Evolutionary conservation across 2,113 vertebrate genomes (phyloP).

Genomic region (Cyanoramphus novaezelandiae): DNA sequence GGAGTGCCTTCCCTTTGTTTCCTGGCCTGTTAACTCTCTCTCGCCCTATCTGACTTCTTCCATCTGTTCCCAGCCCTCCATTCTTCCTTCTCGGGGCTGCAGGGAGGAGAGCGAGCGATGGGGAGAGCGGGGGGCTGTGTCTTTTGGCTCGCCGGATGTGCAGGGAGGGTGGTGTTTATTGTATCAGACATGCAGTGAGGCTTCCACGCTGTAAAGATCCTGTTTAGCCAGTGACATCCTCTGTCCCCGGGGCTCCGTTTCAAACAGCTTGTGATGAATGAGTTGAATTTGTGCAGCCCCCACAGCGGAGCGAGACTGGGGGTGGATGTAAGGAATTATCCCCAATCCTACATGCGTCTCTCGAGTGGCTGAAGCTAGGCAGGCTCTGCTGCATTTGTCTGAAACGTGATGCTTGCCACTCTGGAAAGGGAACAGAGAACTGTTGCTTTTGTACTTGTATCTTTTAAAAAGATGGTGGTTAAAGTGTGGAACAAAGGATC

Average conservation of each 20-base stretch:
- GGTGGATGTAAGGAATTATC: constrained; percentile 63
- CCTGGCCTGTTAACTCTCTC: constrained; percentile 71
- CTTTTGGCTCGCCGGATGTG: neutral
- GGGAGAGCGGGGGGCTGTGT: neutral
- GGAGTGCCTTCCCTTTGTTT: constrained; percentile 70
- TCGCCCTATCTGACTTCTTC: constrained; percentile 56
- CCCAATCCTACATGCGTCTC: constrained; percentile 41
- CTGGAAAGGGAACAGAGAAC: neutral
- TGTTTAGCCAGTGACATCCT: constrained; percentile 43
- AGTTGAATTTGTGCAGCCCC: constrained; percentile 51
- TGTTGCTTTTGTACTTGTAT: constrained; percentile 34
- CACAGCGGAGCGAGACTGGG: constrained; percentile 41
- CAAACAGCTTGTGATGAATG: constrained; percentile 52
- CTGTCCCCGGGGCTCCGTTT: neutral
- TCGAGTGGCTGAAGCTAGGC: constrained; percentile 40
- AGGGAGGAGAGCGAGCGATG: neutral
- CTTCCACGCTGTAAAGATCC: constrained; percentile 4
- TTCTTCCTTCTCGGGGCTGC: neutral
- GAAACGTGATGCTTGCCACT: neutral
- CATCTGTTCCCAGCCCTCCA: constrained; percentile 56
- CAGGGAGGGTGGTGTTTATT: neutral
- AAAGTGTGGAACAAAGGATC: constrained; percentile 27
- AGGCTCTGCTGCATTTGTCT: constrained; percentile 20
- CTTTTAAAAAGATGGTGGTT: constrained; percentile 34
- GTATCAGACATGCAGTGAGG: neutral